Evolutionary conservation across 2,888 invertebrate species (phyloP), one percentile per base, ranked within the genome.

Genomic region (Thera obeliscata): DNA sequence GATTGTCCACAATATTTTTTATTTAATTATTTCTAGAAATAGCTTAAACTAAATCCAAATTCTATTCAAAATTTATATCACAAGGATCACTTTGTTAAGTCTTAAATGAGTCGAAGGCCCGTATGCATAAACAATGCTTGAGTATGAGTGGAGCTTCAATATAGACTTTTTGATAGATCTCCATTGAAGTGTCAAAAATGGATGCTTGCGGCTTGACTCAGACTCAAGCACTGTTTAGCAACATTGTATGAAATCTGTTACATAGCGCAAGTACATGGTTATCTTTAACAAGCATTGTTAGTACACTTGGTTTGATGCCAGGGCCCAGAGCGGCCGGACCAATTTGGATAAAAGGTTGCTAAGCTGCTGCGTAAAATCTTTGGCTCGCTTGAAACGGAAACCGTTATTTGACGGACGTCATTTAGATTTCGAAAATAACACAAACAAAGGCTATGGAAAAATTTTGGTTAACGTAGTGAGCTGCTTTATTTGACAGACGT

Each of bases 281-380:
- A 68, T 64, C 67, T 59, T 46, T 7, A 63, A 50, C 62, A 46
- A 62, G 58, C 61, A 56, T 64, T 70, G 61, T 70, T 60, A 66
- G 67, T 60, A 64, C 41, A 61, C 61, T 75, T 76, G 76, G 75
- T 74, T 55, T 60, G 61, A 63, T 74, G 75, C 76, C 76, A 76
- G 74, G 61, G 49, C 56, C 41, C 54, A 61, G 61, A 71, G 64
- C 65, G 65, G 61, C 59, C 63, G 58, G 64, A 69, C 71, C 75
- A 73, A 75, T 75, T 74, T 74, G 69, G 69, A 55, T 76, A 72
- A 76, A 75, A 75, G 73, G 69, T 69, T 72, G 65, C 67, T 70
- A 69, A 74, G 71, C 66, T 62, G 64, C 49, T 55, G 46, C 66
- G 49, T 50, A 46, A 54, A 58, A 46, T 8, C 46, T 22, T 36